phyloP scores from a whole-genome alignment of 1,140 invertebrate species.

The Philotrypesis tridentata region DNA sequence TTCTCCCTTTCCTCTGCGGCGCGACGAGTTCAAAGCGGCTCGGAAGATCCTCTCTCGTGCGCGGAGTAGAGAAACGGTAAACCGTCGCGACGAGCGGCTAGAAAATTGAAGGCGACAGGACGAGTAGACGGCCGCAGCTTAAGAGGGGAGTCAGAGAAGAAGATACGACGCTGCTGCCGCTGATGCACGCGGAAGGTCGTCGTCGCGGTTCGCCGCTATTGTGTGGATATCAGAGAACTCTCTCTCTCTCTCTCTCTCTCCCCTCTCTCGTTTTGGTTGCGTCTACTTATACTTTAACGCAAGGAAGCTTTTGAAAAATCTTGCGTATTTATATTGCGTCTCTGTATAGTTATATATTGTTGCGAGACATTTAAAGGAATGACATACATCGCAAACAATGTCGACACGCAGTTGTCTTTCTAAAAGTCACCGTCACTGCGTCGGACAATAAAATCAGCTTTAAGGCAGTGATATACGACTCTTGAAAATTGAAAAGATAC shows the following conservation, averaged over 20 bases:
- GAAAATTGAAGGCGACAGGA: slow-evolving; percentile 44
- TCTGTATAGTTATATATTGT: neutral
- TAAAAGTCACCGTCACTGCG: neutral
- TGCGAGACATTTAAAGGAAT: neutral
- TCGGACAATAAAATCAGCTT: slow-evolving; percentile 12
- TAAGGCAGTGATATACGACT: slow-evolving; percentile 14
- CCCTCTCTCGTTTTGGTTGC: too few relatives aligned
- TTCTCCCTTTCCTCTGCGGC: neutral
- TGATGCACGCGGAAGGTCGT: slow-evolving; percentile 37
- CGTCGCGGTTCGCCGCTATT: slow-evolving; percentile 10
- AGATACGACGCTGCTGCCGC: slow-evolving; percentile 3
- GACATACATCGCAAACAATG: neutral
- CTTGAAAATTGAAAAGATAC: slow-evolving; percentile 23
- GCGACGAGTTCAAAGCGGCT: slow-evolving; percentile 28
- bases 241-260: too few relatives aligned
- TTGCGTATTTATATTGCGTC: too few relatives aligned
- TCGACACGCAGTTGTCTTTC: neutral
- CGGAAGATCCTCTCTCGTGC: slow-evolving; percentile 1
- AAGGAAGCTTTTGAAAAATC: too few relatives aligned
- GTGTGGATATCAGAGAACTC: neutral
- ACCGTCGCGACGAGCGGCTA: slow-evolving; percentile 44
- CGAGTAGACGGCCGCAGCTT: neutral
- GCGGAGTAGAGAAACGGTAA: slow-evolving; percentile 43
- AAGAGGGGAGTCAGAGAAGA: slow-evolving; percentile 15
- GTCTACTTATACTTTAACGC: neutral